Conservation (phyloP, 2,888 invertebrate species). For the Rhagonycha lutea region DNA sequence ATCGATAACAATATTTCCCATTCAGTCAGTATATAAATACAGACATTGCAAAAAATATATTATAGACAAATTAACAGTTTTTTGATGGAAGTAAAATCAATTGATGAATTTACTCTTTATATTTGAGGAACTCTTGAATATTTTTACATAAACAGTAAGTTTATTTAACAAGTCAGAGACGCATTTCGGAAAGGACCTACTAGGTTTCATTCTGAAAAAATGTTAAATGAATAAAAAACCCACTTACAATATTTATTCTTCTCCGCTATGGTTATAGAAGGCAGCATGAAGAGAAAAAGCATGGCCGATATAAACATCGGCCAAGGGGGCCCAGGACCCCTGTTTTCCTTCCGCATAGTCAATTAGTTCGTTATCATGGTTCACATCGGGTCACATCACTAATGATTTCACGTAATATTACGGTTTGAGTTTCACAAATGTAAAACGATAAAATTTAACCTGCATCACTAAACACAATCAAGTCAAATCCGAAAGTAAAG, state of each 20-base stretch:
- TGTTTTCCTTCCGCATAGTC: constrained; percentile 27
- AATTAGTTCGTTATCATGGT: constrained; percentile 2
- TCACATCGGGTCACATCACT: constrained; percentile 21
- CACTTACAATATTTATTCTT: constrained; percentile 53
- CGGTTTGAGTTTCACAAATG: constrained; percentile 1
- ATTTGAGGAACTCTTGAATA: not conserved
- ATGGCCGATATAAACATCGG: constrained; percentile 38
- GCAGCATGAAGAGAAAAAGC: constrained; percentile 40
- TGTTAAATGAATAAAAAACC: not conserved
- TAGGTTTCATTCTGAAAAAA: too few relatives aligned
- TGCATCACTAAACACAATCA: constrained; percentile 2
- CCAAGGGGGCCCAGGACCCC: constrained; percentile 49
- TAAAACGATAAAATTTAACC: not conserved
- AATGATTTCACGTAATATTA: constrained; percentile 5
- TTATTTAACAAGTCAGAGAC: too few relatives aligned
- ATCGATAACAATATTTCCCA: not conserved
- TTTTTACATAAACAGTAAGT: not conserved
- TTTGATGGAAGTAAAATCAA: not conserved
- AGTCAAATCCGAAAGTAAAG: not conserved
- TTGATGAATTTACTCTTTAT: not conserved
- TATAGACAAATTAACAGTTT: not conserved
- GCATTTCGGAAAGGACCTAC: too few relatives aligned
- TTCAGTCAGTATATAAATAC: not conserved
- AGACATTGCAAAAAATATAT: not conserved
- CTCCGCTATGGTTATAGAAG: constrained; percentile 43